Evolutionary conservation across 2,113 vertebrate species (phyloP), one percentile per base, ranked within the genome.

Genomic region (Cettia cetti): DNA sequence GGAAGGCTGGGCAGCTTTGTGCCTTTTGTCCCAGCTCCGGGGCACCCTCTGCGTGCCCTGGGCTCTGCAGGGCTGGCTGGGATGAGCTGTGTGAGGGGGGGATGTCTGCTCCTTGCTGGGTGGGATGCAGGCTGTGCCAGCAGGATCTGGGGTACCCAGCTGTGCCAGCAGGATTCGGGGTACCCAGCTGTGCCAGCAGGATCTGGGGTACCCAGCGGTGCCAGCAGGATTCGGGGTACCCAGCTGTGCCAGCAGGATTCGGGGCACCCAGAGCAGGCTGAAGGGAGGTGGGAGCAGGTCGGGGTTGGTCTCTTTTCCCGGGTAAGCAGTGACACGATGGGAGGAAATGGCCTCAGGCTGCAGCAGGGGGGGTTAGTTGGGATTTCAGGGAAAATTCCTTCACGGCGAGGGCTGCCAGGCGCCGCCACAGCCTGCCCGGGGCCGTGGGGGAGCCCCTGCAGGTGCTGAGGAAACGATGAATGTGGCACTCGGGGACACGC

Each of bases 41-140:
- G 65, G 3, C 42, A 19, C 17, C 33, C 13, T 42, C 57, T 21
- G 45, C 40, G 79, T 9, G 24, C 54, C 31, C 65, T 37, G 1
- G 4, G 54, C 26, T 2, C 13, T 5, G 15, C 53, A 14, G 45
- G 15, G n/a, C 18, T 64, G 44, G 21, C 22, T 50, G 74, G 80
- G 60, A 40, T 0, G 2, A 66, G 59, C 64, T 1, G 0, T 0
- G 4, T 1, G 22, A 10, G 68, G 64, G 2, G 35, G 53, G 49
- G 77, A 3, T 5, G 39, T 4, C 0, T 4, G 59, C 50, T 80
- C 42, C n/a, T 31, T 15, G 18, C 35, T 20, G 47, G 47, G 16
- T n/a, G 79, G 49, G 21, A 37, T 57, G 28, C 15, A 33, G 77
- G 61, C 6, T 47, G n/a, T 7, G 4, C 22, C 5, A 8, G 52